Percentiles rank a stretch among this genome's conserved stretches.
These are phyloP conservation scores for Chironomus tepperi DNA, from an alignment of 1,140 invertebrate species.

Conservation along the genomic window DNA sequence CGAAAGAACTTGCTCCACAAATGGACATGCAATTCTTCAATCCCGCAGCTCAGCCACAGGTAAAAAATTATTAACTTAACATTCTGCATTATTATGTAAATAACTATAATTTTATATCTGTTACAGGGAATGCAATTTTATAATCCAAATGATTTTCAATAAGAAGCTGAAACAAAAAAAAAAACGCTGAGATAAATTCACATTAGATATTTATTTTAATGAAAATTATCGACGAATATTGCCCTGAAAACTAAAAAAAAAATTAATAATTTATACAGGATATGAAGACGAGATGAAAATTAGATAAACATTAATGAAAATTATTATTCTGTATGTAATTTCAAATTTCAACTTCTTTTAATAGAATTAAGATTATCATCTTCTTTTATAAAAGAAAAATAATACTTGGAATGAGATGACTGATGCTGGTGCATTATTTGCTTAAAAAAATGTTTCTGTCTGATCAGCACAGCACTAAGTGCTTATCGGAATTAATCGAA, in stretches of 20 bases:
- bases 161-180: neutral
- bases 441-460: neutral
- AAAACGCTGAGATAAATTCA: too few relatives aligned
- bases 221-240: too few relatives aligned
- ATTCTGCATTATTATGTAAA: neutral
- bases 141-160: slow-evolving; percentile 20
- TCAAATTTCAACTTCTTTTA: too few relatives aligned
- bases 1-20: slow-evolving; percentile 42
- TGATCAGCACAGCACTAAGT: neutral
- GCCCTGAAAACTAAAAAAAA: too few relatives aligned
- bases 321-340: too few relatives aligned
- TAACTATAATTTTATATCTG: neutral
- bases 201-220: too few relatives aligned
- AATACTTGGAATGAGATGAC: neutral
- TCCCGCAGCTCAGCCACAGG: neutral
- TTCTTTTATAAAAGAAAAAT: neutral
- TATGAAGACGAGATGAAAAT: too few relatives aligned
- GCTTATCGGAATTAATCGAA: too few relatives aligned
- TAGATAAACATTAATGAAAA: too few relatives aligned
- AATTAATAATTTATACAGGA: too few relatives aligned
- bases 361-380: neutral
- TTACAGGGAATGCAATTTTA: slow-evolving; percentile 12
- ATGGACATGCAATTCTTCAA: slow-evolving; percentile 37
- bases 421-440: neutral
- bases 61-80: neutral